Evolutionary conservation across 2,797 vertebrate genomes (phyloP).

Genomic region (Sebastolobus alascanus): DNA sequence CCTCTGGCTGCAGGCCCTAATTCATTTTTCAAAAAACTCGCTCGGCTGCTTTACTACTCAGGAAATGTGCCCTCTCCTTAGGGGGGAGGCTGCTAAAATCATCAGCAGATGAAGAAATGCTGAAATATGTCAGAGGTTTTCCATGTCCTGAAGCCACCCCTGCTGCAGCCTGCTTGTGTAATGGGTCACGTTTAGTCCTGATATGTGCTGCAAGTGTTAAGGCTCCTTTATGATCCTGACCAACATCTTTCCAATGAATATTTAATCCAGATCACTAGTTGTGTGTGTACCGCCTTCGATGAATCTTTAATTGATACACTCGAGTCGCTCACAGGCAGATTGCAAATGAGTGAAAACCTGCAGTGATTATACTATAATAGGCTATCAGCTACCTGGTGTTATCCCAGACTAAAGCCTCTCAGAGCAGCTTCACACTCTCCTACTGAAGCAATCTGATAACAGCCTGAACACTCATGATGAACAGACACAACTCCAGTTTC

Average conservation of each 20-base stretch:
- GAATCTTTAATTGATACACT: slow-evolving; percentile 77
- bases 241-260: slow-evolving; percentile 74
- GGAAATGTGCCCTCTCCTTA: slow-evolving; percentile 50
- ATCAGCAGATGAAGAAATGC: not conserved
- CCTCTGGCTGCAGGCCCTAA: slow-evolving; percentile 73
- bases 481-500: slow-evolving; percentile 1
- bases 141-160: slow-evolving; percentile 50
- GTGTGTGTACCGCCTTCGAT: slow-evolving; percentile 67
- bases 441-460: slow-evolving; percentile 28
- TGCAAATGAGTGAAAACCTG: slow-evolving; percentile 70
- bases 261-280: slow-evolving; percentile 72
- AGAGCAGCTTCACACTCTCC: slow-evolving; percentile 32
- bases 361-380: slow-evolving; percentile 62
- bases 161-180: slow-evolving; percentile 40
- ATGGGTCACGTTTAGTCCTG: slow-evolving; percentile 38
- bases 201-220: slow-evolving; percentile 32
- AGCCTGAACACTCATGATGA: slow-evolving; percentile 4
- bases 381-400: slow-evolving; percentile 54
- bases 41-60: slow-evolving; percentile 52
- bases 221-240: slow-evolving; percentile 63
- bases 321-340: slow-evolving; percentile 63
- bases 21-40: slow-evolving; percentile 75
- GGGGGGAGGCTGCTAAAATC: not conserved
- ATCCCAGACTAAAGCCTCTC: slow-evolving; percentile 39
- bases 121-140: slow-evolving; percentile 24